Base-by-base conservation (phyloP, 2,113 vertebrate species). In the Myiopsitta monachus region DNA sequence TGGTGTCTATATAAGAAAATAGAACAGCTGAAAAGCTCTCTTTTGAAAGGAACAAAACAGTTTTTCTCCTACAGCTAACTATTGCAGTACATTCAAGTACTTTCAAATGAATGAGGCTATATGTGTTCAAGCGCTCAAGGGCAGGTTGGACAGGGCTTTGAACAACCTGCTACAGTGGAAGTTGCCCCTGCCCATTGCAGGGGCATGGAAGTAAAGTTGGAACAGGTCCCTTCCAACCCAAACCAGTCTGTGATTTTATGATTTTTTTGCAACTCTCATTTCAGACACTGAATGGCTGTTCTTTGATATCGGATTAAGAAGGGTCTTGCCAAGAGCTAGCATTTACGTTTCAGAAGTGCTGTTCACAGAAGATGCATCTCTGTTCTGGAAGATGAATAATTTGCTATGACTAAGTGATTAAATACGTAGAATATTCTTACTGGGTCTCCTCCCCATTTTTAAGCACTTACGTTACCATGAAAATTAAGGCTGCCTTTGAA, bases 1-100 rank as follows among this genome's bases (percentile, higher is more conserved):
- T 99, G 99, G 92, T 99, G 99, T 94, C 99, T 99, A 70, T 21
- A n/a, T 87, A 87, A 95, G 57, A 94, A 87, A 97, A 95, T 0
- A 7, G 83, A 94, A 97, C 66, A 97, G 72, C 30, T 94, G 76
- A 94, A 64, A 91, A 62, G 19, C 27, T 75, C 67, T 88, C 76
- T 70, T 92, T 49, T 18, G 47, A 87, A 92, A 88, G 15, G 18
- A 91, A 84, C 14, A 49, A 33, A 22, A 57, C 38, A 0, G 13
- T 22, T 86, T 52, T 90, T 44, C 61, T 81, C 38, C 61, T 73
- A 80, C 47, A 92, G 41, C 41, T 46, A 75, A 28, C 8, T 52
- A 57, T 10, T 46, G 51, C 26, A 88, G 24, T 38, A 49, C 51
- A 73, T 67, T 30, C 47, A 85, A 64, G 11, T 28, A 66, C 19